Evolutionary conservation across 2,113 vertebrate species (phyloP), one percentile per base, ranked within the genome.

Genomic region (Oreochromis spilurus): DNA sequence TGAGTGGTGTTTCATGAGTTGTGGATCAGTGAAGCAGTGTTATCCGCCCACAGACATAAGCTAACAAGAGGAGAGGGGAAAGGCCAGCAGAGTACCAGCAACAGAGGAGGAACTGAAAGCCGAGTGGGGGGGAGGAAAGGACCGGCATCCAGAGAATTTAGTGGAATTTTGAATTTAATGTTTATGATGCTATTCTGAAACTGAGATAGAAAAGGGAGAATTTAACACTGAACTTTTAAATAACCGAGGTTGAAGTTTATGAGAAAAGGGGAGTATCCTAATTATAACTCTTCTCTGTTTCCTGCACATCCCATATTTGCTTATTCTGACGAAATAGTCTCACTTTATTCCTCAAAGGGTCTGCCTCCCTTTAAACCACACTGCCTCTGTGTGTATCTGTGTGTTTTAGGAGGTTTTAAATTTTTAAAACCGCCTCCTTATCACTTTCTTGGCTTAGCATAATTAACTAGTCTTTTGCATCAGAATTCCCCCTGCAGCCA

Each of bases 361-460:
- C 57, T 54, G 3, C 84, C 77, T 89, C 79, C 34, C 34, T 77
- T 50, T 84, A 78, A 87, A 58, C 19, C 78, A 48, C 55, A 29
- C 34, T 12, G 31, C 65, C 7, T 85, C 19, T 4, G 17, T 58
- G 36, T 79, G 34, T 80, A 77, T 75, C 58, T 21, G 29, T 78
- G 52, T 90, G 72, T 85, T 77, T 91, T 79, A 9, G 78, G 54
- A 83, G 86, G 82, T 88, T 91, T 93, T 70, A 84, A 62, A 78
- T 43, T 77, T 72, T 91, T 53, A 65, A 91, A 92, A 65, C 48
- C 9, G 2, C 81, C 62, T 86, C 54, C 83, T 93, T 94, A 94
- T 96, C 93, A 90, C 31, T 89, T 84, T 92, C 72, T 26, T 89
- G 90, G 95, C 94, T 96, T 96, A 94, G 88, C 93, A 95, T 95